These are phyloP conservation scores for Crypturellus tataupa DNA, from an alignment of 2,797 vertebrate species.

Conservation along the genomic window DNA sequence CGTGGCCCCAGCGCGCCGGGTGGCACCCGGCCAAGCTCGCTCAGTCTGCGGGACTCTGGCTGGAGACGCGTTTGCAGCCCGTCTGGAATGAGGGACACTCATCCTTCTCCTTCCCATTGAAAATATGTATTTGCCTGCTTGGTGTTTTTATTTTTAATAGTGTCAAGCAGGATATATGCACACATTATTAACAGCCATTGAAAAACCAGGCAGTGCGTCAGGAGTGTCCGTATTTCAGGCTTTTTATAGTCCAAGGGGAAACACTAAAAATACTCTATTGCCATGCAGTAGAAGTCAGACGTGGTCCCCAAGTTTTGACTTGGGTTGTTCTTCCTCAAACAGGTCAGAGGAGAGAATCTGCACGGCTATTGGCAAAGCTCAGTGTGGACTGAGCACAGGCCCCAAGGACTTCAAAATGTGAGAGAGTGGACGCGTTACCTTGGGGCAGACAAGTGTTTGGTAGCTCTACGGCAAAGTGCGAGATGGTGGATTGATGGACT, in stretches of 20 bases:
- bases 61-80: conserved; percentile 6
- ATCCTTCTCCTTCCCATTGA: conserved; percentile 40
- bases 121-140: background rate
- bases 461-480: background rate
- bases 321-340: background rate
- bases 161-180: background rate
- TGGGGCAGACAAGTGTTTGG: background rate
- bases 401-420: background rate
- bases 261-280: background rate
- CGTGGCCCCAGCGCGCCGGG: background rate
- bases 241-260: background rate
- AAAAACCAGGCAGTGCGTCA: background rate
- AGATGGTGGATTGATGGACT: background rate
- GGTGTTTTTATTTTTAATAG: background rate
- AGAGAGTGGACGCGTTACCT: background rate
- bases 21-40: conserved; percentile 44
- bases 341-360: background rate
- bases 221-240: background rate
- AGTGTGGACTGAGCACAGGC: background rate
- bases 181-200: background rate
- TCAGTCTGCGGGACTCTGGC: conserved; percentile 15
- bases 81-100: conserved; percentile 43
- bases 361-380: background rate
- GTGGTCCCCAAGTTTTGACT: background rate
- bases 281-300: background rate